These are phyloP conservation scores for Thereva nobilitata DNA, from an alignment of 2,888 invertebrate genomes.

Conservation along the genomic window DNA sequence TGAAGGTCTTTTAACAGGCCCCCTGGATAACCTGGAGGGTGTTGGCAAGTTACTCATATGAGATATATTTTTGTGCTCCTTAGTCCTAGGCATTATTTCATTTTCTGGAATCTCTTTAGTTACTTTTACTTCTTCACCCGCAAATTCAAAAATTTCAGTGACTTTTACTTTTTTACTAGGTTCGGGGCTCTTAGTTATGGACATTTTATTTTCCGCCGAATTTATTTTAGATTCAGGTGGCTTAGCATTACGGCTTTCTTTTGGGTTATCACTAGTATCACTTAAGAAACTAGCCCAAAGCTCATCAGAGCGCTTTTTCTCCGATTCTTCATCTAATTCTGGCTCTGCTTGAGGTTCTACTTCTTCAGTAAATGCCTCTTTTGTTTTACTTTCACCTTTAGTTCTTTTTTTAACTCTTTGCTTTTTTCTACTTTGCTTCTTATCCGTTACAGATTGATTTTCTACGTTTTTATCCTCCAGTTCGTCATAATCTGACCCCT, in stretches of 20 bases:
- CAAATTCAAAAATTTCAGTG: slow-evolving; percentile 80
- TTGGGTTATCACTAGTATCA: slow-evolving; percentile 62
- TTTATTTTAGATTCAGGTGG: slow-evolving; percentile 18
- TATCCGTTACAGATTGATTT: slow-evolving; percentile 47
- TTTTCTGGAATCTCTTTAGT: slow-evolving; percentile 64
- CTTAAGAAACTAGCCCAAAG: slow-evolving; percentile 80
- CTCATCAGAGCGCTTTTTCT: slow-evolving; percentile 74
- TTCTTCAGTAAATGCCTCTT: slow-evolving; percentile 47
- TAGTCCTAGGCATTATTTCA: not conserved
- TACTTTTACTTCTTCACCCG: slow-evolving; percentile 76
- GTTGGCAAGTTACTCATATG: slow-evolving; percentile 44
- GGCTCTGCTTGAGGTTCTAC: slow-evolving; percentile 49
- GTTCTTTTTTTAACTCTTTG: slow-evolving; percentile 21
- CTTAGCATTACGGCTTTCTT: slow-evolving; percentile 28
- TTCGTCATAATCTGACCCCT: slow-evolving; percentile 66
- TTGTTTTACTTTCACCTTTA: not conserved
- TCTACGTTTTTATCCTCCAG: slow-evolving; percentile 61
- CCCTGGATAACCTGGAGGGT: slow-evolving; percentile 11
- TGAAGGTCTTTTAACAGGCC: slow-evolving; percentile 44
- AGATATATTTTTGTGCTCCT: slow-evolving; percentile 26
- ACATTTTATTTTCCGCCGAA: slow-evolving; percentile 36
- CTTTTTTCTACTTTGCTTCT: slow-evolving; percentile 40
- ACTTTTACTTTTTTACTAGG: slow-evolving; percentile 63
- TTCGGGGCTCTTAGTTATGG: too few relatives aligned
- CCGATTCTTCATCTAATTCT: slow-evolving; percentile 62